phyloP scores from a whole-genome alignment of 2,113 vertebrate species.

The Tachysurus fulvidraco region DNA sequence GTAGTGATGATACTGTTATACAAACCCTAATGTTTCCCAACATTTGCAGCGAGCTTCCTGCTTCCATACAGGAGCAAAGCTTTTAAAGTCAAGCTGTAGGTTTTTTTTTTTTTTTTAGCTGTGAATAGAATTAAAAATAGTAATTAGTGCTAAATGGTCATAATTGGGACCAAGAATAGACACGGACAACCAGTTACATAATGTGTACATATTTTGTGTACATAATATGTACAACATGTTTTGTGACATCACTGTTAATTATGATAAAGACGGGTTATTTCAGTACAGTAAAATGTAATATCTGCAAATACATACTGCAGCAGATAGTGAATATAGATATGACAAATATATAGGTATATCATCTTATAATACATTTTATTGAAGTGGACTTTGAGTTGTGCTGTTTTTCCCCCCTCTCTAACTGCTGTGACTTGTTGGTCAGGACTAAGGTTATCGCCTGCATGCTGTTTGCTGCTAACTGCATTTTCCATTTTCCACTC shows the following conservation, averaged over 20 bases:
- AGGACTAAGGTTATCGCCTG: constrained; percentile 41
- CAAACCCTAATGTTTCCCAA: not conserved
- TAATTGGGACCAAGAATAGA: not conserved
- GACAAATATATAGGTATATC: not conserved
- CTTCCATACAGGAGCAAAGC: not conserved
- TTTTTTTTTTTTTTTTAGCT: too few relatives aligned
- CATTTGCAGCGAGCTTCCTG: too few relatives aligned
- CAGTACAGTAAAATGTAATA: not conserved
- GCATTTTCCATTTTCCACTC: constrained; percentile 48
- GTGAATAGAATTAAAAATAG: not conserved
- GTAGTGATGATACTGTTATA: too few relatives aligned
- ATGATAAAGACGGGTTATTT: not conserved
- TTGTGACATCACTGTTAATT: not conserved
- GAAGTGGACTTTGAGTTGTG: constrained; percentile 5
- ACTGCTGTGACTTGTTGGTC: not conserved
- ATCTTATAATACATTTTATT: not conserved
- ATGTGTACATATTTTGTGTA: too few relatives aligned
- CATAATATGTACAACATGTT: too few relatives aligned
- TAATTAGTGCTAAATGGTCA: not conserved
- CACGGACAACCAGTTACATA: too few relatives aligned
- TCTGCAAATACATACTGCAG: not conserved
- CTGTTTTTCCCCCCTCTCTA: not conserved
- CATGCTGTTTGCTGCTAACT: constrained; percentile 42
- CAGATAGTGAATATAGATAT: not conserved
- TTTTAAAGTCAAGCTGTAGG: not conserved